Conservation (phyloP, 2,888 invertebrate species). For the Aphidoletes aphidimyza region DNA sequence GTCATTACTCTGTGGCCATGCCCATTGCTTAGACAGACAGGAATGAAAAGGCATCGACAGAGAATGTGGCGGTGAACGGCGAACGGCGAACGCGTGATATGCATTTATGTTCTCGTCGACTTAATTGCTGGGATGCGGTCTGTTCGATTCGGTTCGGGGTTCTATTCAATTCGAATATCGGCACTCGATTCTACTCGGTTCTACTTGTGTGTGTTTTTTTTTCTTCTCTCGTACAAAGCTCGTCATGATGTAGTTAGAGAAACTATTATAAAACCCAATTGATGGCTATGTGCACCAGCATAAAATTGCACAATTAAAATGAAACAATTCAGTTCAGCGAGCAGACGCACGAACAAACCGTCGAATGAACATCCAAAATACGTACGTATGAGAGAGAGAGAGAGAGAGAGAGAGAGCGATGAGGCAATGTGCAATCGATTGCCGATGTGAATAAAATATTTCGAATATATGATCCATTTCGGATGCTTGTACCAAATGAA, state of each 20-base stretch:
- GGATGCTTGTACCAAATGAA: background rate
- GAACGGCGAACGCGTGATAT: conserved; percentile 27
- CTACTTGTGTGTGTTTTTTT: no score
- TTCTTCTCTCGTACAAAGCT: background rate
- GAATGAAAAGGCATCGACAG: no score
- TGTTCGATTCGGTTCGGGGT: background rate
- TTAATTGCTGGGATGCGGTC: conserved; percentile 44
- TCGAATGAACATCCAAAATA: background rate
- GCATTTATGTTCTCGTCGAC: conserved; percentile 30
- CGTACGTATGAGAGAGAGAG: background rate
- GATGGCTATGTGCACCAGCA: conserved; percentile 43
- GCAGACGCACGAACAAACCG: background rate
- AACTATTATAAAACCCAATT: conserved; percentile 29
- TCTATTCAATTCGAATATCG: background rate
- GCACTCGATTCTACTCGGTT: background rate
- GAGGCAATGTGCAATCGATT: background rate
- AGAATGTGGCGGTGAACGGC: no score
- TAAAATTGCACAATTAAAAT: conserved; percentile 49
- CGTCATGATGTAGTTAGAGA: background rate
- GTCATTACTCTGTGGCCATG: conserved; percentile 15
- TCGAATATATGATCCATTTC: conserved; percentile 20
- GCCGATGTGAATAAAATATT: conserved; percentile 33
- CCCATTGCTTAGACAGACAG: background rate
- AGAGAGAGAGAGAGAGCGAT: no score
- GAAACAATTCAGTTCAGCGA: background rate